Evolutionary conservation across 2,888 invertebrate genomes (phyloP).

Genomic region (Troides helena): DNA sequence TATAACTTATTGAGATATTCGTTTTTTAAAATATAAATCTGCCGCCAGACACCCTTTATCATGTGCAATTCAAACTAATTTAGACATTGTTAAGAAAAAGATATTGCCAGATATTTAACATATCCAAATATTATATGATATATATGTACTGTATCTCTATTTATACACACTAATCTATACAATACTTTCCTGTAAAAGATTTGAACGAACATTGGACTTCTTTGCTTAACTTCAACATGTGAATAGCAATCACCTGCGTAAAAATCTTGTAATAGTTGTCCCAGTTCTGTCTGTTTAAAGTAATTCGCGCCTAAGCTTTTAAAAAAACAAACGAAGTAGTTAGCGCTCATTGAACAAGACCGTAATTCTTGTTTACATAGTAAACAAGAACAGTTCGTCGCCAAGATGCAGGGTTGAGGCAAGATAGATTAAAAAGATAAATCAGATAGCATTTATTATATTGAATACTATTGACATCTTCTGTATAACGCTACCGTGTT

Average conservation of each 20-base stretch:
- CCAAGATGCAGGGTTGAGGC: background rate
- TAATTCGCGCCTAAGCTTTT: background rate
- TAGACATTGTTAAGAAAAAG: too few relatives aligned
- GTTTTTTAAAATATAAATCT: too few relatives aligned
- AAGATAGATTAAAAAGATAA: too few relatives aligned
- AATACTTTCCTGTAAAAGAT: background rate
- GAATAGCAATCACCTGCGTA: background rate
- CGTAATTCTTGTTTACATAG: conserved; percentile 33
- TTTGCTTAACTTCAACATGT: background rate
- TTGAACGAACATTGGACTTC: background rate
- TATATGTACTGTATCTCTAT: background rate
- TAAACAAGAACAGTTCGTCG: conserved; percentile 29
- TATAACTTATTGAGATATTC: too few relatives aligned
- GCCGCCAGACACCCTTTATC: too few relatives aligned
- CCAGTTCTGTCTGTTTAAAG: background rate
- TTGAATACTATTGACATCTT: too few relatives aligned
- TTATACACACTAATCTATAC: background rate
- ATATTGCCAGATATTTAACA: background rate
- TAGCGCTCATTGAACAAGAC: conserved; percentile 32
- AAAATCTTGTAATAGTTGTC: background rate
- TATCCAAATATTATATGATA: background rate
- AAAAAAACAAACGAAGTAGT: conserved; percentile 22
- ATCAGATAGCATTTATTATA: too few relatives aligned
- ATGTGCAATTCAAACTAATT: too few relatives aligned
- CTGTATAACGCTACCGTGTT: too few relatives aligned